Conservation (phyloP, 2,797 vertebrate genomes). For the Hipposideros larvatus region DNA sequence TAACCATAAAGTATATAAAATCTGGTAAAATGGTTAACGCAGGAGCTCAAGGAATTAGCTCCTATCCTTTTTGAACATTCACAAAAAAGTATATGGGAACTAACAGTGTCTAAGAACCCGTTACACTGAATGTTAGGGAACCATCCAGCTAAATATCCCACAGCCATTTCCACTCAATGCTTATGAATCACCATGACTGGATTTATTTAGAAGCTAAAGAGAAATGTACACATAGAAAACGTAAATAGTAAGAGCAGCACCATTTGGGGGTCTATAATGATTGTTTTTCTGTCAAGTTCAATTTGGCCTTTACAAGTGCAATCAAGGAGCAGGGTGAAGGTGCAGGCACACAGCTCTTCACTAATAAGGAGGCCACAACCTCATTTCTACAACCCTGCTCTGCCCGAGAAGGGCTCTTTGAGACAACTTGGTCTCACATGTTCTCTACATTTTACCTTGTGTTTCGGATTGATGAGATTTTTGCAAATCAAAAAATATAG, state of each 20-base stretch:
- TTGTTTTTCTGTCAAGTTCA: background rate
- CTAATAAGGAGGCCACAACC: background rate
- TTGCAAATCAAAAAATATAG: background rate
- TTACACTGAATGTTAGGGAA: background rate
- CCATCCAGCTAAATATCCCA: background rate
- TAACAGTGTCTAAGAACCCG: background rate
- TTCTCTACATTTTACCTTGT: background rate
- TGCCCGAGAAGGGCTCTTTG: background rate
- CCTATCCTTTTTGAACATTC: background rate
- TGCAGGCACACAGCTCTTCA: background rate
- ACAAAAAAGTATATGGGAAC: background rate
- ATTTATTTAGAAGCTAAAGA: slow-evolving; percentile 53
- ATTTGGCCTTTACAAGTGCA: background rate
- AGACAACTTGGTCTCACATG: background rate
- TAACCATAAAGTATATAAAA: background rate
- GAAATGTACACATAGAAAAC: background rate
- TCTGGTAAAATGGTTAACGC: background rate
- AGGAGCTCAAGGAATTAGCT: background rate
- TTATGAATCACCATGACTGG: background rate
- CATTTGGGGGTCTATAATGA: background rate
- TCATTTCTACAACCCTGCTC: background rate
- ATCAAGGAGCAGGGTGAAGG: background rate
- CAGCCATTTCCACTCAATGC: background rate
- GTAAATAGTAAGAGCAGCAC: background rate
- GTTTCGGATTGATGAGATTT: background rate